Percentiles rank a stretch among this genome's conserved stretches.
phyloP scores from a whole-genome alignment of 2,113 vertebrate genomes.

The Pluvianellus socialis region DNA sequence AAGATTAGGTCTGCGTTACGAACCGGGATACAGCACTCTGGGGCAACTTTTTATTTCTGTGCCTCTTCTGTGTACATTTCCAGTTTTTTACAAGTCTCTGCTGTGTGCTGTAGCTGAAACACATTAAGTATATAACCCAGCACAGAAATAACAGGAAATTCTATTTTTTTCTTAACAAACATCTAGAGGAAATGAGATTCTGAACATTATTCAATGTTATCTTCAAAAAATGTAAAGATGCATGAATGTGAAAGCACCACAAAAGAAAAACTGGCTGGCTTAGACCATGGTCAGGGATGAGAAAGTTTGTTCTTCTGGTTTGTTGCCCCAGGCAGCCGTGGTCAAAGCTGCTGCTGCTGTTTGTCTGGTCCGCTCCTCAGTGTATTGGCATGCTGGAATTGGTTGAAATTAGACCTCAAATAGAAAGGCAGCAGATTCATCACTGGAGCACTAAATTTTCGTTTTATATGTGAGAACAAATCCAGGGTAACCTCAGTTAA shows the following conservation, averaged over 20 bases:
- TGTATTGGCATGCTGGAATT: neutral
- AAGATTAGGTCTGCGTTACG: neutral
- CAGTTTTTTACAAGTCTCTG: constrained; percentile 5
- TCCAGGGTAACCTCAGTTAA: constrained; percentile 5
- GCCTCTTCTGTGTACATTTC: neutral
- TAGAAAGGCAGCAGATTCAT: neutral
- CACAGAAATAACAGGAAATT: neutral
- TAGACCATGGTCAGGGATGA: neutral
- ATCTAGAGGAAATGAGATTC: neutral
- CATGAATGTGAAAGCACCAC: neutral
- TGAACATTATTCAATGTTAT: neutral
- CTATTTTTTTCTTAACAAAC: neutral
- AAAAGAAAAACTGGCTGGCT: neutral
- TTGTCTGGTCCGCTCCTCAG: neutral
- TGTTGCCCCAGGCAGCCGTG: neutral
- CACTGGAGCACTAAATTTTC: neutral
- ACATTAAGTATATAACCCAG: neutral
- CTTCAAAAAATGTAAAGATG: neutral
- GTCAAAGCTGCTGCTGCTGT: neutral
- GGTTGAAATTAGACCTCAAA: neutral
- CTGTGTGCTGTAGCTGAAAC: constrained; percentile 14
- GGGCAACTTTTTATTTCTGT: neutral
- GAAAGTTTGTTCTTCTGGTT: neutral
- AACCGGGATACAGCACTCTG: neutral
- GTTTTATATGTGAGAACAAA: neutral